Evolutionary conservation across 2,888 invertebrate genomes (phyloP).

Genomic region (Oxytorus armatus): DNA sequence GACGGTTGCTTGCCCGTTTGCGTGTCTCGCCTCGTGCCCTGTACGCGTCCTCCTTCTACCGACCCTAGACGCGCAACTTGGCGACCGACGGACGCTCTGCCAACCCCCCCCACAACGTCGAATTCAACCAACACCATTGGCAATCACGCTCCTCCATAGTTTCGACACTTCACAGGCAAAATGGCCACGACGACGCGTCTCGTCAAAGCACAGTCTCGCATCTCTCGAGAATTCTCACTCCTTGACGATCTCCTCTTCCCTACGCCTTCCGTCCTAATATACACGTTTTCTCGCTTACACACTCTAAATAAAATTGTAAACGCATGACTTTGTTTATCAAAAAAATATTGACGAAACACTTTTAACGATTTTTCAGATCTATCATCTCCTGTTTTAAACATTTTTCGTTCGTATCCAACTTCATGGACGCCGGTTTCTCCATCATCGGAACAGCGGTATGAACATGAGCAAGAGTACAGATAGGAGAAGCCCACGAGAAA

Average conservation of each 20-base stretch:
- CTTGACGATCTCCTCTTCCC: constrained; percentile 9
- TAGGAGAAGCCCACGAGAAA: too few species aligned
- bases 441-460: too few species aligned
- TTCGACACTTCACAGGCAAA: constrained; percentile 74
- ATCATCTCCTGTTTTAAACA: too few species aligned
- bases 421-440: too few species aligned
- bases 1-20: constrained; percentile 44
- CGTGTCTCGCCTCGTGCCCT: constrained; percentile 58
- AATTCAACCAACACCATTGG: constrained; percentile 71
- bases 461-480: too few species aligned
- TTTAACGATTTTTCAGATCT: too few species aligned
- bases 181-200: constrained; percentile 77
- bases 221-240: constrained; percentile 29
- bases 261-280: background rate
- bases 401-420: too few species aligned
- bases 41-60: constrained; percentile 55
- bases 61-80: constrained; percentile 63
- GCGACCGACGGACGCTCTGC: constrained; percentile 71
- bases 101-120: constrained; percentile 72
- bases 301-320: too few species aligned
- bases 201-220: constrained; percentile 22
- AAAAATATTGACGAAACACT: too few species aligned
- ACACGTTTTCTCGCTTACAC: constrained; percentile 2
- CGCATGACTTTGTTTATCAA: too few species aligned
- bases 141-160: constrained; percentile 74